phyloP scores from a whole-genome alignment of 2,113 vertebrate species.

The Oncorhynchus tshawytscha region DNA sequence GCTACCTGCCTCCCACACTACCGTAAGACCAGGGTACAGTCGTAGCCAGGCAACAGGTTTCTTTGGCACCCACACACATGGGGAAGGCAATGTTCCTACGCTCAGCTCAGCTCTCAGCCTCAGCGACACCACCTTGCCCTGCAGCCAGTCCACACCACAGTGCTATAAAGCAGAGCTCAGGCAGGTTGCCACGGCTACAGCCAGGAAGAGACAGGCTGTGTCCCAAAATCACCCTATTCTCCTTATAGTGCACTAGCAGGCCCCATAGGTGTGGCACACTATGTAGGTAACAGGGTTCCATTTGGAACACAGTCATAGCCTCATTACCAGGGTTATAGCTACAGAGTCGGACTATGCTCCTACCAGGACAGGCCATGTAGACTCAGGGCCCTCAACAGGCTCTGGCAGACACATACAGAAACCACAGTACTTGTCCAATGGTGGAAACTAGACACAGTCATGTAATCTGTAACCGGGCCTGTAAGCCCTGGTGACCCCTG shows the following conservation, averaged over 20 bases:
- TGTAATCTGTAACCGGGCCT: not conserved
- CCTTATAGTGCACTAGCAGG: too few species aligned
- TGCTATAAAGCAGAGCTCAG: not conserved
- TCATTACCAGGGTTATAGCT: too few species aligned
- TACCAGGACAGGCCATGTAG: too few species aligned
- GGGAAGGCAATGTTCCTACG: constrained; percentile 57
- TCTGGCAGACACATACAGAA: not conserved
- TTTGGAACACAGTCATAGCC: too few species aligned
- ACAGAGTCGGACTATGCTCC: too few species aligned
- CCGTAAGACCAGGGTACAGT: constrained; percentile 67
- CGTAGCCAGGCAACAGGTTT: constrained; percentile 78
- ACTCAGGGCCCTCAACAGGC: not conserved
- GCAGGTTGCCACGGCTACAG: not conserved
- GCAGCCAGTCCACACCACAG: constrained; percentile 59
- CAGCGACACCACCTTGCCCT: constrained; percentile 61
- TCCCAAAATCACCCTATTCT: too few species aligned
- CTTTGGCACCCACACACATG: constrained; percentile 69
- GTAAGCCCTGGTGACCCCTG: constrained; percentile 1
- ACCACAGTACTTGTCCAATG: not conserved
- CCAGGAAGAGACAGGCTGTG: not conserved
- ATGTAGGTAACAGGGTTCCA: too few species aligned
- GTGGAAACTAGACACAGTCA: not conserved
- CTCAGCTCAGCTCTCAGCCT: constrained; percentile 36
- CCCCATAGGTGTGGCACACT: too few species aligned
- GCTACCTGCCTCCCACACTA: constrained; percentile 36